These are phyloP conservation scores for Novumbra hubbsi DNA, from an alignment of 2,797 vertebrate species.

Conservation along the genomic window DNA sequence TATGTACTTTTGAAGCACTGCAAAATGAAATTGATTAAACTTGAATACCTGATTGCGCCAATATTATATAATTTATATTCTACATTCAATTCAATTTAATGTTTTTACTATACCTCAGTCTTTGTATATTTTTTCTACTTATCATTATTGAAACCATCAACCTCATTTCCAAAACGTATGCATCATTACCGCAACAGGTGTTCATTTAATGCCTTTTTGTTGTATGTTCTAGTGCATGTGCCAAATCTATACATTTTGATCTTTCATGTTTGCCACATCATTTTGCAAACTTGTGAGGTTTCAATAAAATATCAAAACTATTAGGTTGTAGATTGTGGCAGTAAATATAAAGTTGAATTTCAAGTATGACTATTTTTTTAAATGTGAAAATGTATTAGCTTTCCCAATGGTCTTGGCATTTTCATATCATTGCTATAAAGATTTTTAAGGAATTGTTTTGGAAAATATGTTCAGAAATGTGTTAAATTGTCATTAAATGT, in stretches of 20 bases:
- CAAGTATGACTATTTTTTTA: neutral
- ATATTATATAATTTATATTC: too few relatives aligned
- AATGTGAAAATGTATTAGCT: constrained; percentile 18
- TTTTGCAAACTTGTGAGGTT: constrained; percentile 30
- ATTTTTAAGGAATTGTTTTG: constrained; percentile 25
- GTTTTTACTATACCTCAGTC: too few relatives aligned
- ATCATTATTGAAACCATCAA: constrained; percentile 32
- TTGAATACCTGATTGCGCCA: too few relatives aligned
- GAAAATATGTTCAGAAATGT: constrained; percentile 27
- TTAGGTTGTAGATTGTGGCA: constrained; percentile 8
- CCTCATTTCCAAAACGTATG: constrained; percentile 28
- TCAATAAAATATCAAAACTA: constrained; percentile 24
- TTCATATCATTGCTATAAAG: constrained; percentile 22
- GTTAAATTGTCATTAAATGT: constrained; percentile 29
- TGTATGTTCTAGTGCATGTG: too few relatives aligned
- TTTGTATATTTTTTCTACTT: neutral
- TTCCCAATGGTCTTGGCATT: constrained; percentile 22
- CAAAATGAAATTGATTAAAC: too few relatives aligned
- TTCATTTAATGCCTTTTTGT: constrained; percentile 25
- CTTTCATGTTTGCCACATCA: constrained; percentile 23
- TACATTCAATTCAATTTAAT: too few relatives aligned
- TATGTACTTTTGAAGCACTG: too few relatives aligned
- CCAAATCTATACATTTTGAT: constrained; percentile 7
- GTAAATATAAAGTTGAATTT: constrained; percentile 15
- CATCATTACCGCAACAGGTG: constrained; percentile 27